A percentile compares a stretch with the other conserved stretches of the same genome.
phyloP scores from a whole-genome alignment of 1,140 invertebrate species.

The Drosophila eugracilis region DNA sequence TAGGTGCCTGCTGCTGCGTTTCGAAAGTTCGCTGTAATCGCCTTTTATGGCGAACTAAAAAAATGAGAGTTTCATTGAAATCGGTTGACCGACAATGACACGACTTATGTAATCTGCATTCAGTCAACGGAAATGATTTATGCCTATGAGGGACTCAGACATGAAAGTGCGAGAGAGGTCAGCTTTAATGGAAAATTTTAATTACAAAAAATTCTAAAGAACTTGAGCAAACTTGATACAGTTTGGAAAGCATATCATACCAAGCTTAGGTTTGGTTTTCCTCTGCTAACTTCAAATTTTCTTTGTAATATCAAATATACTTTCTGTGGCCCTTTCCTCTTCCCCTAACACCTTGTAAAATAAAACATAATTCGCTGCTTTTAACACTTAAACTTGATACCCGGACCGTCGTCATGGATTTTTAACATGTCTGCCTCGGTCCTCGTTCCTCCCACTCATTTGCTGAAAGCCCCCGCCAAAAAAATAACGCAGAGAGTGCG shows the following conservation, averaged over 20 bases:
- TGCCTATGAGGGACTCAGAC: constrained; percentile 1
- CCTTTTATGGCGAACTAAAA: constrained; percentile 30
- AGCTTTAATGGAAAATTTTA: neutral
- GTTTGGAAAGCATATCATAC: too few species aligned
- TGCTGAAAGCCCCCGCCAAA: constrained; percentile 33
- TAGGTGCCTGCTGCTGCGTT: constrained; percentile 17
- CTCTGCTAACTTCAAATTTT: neutral
- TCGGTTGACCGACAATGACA: constrained; percentile 15
- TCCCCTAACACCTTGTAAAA: too few species aligned
- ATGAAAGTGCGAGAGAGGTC: neutral
- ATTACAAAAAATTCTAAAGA: too few species aligned
- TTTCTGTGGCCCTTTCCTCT: neutral
- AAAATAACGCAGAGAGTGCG: constrained; percentile 23
- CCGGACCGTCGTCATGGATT: constrained; percentile 3
- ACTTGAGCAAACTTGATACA: too few species aligned
- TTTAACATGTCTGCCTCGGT: neutral
- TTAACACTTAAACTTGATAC: constrained; percentile 15
- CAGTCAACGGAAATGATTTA: constrained; percentile 42
- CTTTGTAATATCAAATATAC: neutral
- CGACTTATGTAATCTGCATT: constrained; percentile 32
- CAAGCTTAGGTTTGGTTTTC: too few species aligned
- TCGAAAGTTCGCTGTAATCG: constrained; percentile 46
- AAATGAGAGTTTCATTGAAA: constrained; percentile 5
- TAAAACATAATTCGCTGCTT: neutral
- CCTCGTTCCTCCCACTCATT: constrained; percentile 28